phyloP scores from a whole-genome alignment of 1,140 invertebrate genomes.

The Temnothorax curvispinosus region DNA sequence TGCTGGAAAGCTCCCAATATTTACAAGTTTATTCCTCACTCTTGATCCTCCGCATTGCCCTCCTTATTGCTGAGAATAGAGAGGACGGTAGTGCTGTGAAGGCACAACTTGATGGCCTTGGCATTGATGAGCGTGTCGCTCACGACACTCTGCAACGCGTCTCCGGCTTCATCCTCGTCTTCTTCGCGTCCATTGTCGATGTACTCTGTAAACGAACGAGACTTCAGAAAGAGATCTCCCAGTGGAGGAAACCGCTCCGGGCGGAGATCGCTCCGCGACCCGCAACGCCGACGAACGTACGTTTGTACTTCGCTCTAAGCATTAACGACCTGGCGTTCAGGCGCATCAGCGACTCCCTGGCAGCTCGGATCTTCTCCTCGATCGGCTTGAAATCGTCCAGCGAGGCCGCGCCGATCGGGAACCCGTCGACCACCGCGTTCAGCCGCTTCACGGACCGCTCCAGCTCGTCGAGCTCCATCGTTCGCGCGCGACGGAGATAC shows the following conservation, averaged over 20 bases:
- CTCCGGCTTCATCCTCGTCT: background rate
- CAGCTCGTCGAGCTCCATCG: constrained; percentile 32
- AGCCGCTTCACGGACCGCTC: constrained; percentile 34
- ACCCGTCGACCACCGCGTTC: constrained; percentile 60
- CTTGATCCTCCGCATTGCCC: constrained; percentile 44
- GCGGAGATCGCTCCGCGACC: too few species aligned
- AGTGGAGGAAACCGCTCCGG: too few species aligned
- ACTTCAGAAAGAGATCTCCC: background rate
- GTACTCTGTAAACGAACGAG: constrained; percentile 7
- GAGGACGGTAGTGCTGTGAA: constrained; percentile 68
- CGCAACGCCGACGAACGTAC: constrained; percentile 61
- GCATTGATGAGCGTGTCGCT: constrained; percentile 65
- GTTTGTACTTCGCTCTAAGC: constrained; percentile 63
- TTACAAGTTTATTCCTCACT: constrained; percentile 59
- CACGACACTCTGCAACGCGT: constrained; percentile 63
- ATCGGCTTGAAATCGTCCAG: constrained; percentile 75
- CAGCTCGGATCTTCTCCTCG: constrained; percentile 73
- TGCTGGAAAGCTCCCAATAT: too few species aligned
- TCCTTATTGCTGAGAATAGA: constrained; percentile 66
- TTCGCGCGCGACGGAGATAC: background rate
- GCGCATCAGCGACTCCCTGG: constrained; percentile 59
- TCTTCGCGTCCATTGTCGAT: background rate
- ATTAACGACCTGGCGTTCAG: constrained; percentile 71
- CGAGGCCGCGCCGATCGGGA: constrained; percentile 74
- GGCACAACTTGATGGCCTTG: constrained; percentile 60